Evolutionary conservation across 2,797 vertebrate genomes (phyloP).

Genomic region (Megalops cyprinoides): DNA sequence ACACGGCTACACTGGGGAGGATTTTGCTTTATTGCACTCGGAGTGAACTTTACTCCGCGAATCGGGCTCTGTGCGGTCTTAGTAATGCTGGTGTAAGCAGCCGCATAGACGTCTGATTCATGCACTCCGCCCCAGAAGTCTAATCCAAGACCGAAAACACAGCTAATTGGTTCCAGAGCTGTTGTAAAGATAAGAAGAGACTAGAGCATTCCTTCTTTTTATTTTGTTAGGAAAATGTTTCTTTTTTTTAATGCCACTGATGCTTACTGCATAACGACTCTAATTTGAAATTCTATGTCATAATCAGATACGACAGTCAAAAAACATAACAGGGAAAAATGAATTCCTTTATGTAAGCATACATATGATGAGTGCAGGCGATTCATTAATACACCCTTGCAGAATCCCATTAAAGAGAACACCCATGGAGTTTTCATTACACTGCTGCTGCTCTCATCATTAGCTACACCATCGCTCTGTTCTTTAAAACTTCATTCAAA

Average conservation of each 20-base stretch:
- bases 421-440: slow-evolving; percentile 1
- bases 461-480: slow-evolving; percentile 22
- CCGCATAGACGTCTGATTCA: neutral
- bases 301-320: neutral
- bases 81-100: too few species aligned
- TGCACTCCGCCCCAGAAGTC: neutral
- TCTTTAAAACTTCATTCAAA: slow-evolving; percentile 15
- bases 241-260: neutral
- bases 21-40: neutral
- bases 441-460: neutral
- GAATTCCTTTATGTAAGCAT: too few species aligned
- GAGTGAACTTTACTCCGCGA: too few species aligned
- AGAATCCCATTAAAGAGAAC: neutral
- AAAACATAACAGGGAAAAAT: too few species aligned
- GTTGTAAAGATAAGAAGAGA: neutral
- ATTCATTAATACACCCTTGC: neutral
- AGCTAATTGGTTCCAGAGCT: neutral
- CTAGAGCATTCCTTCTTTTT: neutral
- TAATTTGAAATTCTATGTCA: neutral
- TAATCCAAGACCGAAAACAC: neutral
- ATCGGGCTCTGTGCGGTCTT: too few species aligned
- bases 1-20: neutral
- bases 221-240: neutral
- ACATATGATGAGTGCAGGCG: neutral
- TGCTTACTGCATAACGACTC: neutral